Evolutionary conservation across 2,888 invertebrate species (phyloP), one percentile per base, ranked within the genome.

Genomic region (Eristalis intricaria): DNA sequence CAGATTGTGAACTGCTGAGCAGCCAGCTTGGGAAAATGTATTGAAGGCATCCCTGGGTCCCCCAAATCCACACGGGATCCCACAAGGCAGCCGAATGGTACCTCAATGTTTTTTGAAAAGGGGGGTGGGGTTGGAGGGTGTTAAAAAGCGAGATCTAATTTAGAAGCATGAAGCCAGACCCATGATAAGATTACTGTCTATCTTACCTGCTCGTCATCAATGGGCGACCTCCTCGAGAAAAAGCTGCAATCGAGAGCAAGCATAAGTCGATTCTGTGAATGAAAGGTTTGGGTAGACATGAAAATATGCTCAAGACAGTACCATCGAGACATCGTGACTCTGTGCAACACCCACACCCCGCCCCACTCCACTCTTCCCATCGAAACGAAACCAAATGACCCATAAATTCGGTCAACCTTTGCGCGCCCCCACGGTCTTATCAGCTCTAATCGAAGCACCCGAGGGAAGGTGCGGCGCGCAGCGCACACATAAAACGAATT

Each of bases 191-290:
- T 75, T 75, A 75, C 19, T 68, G 40, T 66, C 15, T 74, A 56
- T 84, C 84, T 84, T 84, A 84, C 84, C 84, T 84, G 84, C 71
- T 84, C 84, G 71, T 84, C 84, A 23, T 84, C 84, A 75, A 84
- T 63, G 69, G 84, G 84, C 40, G 84, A 81, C 71, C 81, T 84
- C 81, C 84, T 70, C 66, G 84, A 80, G 80, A 84, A 84, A 71
- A 80, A 84, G 65, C 75, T 80, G 76, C 80, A 71, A 76, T 84
- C 84, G 61, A 84, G 84, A 80, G 84, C 84, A 81, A 80, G 76
- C 84, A 84, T 84, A 56, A 84, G 84, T 84, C 84, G 84, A 75
- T 84, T 84, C 84, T 84, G 84, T 84, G 66, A 68, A 84, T 84
- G 81, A 84, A 84, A 84, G 65, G 15, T 69, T 50, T 58, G 66